Percentiles rank a stretch among this genome's conserved stretches.
Evolutionary conservation across 2,113 vertebrate species (phyloP).

Genomic region (Pituophis catenifer): DNA sequence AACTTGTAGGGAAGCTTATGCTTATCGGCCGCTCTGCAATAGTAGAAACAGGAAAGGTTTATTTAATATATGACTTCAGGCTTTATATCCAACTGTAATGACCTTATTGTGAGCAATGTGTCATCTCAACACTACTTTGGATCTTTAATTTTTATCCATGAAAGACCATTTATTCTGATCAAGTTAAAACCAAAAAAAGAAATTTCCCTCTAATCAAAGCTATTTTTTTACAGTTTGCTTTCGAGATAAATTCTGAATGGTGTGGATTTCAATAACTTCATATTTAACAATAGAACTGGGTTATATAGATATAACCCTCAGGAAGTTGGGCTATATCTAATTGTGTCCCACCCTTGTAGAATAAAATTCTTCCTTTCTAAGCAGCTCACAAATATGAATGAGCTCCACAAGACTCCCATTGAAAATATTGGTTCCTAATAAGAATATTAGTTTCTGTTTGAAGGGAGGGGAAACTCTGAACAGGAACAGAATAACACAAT

Average conservation of each 20-base stretch:
- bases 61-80: background rate
- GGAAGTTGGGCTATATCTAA: background rate
- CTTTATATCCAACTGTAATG: background rate
- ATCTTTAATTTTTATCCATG: background rate
- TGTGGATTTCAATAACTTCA: background rate
- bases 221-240: background rate
- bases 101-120: background rate
- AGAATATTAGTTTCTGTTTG: background rate
- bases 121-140: background rate
- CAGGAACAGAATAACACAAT: background rate
- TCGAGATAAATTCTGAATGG: background rate
- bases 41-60: constrained; percentile 26
- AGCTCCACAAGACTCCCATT: background rate
- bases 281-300: background rate
- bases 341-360: background rate
- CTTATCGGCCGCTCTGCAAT: constrained; percentile 73
- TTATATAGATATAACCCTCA: background rate
- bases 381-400: background rate
- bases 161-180: background rate
- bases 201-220: background rate
- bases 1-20: constrained; percentile 75
- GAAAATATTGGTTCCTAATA: background rate
- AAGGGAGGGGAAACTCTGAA: background rate
- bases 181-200: background rate
- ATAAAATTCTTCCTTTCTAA: background rate